Conservation (phyloP, 2,888 invertebrate genomes). For the Drosophila colorata region DNA sequence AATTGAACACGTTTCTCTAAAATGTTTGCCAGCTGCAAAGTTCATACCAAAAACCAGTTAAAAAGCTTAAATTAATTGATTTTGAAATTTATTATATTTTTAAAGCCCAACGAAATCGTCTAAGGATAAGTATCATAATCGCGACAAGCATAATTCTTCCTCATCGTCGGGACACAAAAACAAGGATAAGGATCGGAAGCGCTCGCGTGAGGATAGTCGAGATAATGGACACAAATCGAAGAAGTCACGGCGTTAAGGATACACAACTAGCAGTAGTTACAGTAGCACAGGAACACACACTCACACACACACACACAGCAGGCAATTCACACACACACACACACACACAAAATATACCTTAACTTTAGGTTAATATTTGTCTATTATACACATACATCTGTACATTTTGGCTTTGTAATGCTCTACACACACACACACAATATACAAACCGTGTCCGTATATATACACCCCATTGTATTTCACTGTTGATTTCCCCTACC, state of each 20-base stretch:
- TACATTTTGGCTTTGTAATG: slow-evolving; percentile 43
- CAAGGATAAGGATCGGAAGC: slow-evolving; percentile 87
- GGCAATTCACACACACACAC: slow-evolving; percentile 15
- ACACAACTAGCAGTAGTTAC: slow-evolving; percentile 22
- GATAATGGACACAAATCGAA: slow-evolving; percentile 89
- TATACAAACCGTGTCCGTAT: slow-evolving; percentile 27
- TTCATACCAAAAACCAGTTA: slow-evolving; percentile 1
- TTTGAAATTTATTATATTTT: slow-evolving; percentile 10
- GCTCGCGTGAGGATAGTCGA: slow-evolving; percentile 91
- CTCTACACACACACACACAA: slow-evolving; percentile 22
- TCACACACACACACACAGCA: slow-evolving; percentile 2
- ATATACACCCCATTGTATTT: slow-evolving; percentile 30
- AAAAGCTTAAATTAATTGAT: neutral
- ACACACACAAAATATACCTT: slow-evolving; percentile 30
- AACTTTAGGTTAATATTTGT: slow-evolving; percentile 36
- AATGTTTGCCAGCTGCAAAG: slow-evolving; percentile 21
- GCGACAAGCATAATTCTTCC: slow-evolving; percentile 84
- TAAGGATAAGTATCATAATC: slow-evolving; percentile 83
- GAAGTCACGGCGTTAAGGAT: slow-evolving; percentile 87
- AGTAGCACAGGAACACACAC: slow-evolving; percentile 21
- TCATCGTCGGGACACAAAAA: slow-evolving; percentile 81
- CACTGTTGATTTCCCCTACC: slow-evolving; percentile 54
- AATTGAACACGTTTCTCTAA: slow-evolving; percentile 19
- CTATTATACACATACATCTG: slow-evolving; percentile 34
- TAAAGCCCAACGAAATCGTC: slow-evolving; percentile 82